Base-by-base conservation (phyloP, 2,888 invertebrate genomes). In the Coleophora flavipennella region DNA sequence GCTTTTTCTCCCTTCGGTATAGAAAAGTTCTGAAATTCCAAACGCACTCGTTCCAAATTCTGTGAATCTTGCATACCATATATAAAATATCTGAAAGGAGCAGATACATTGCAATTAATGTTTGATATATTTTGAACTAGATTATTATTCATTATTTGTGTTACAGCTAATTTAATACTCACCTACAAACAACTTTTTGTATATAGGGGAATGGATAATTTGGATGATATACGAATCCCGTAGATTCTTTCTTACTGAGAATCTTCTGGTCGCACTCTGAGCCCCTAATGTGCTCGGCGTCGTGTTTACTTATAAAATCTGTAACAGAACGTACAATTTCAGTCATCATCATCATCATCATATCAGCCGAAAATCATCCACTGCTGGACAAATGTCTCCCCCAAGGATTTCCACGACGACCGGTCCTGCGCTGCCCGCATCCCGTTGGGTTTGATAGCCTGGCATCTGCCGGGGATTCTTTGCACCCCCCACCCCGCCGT, bases 181-280 rank as follows among this genome's bases (percentile, higher is more conserved):
- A 88, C 78, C 95, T 93, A 87, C 98, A 99, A 58, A 97, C 96
- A 73, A 96, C 92, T 87, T 97, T 96, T 62, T 93, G 93, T 83
- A 96, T 94, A 88, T 97, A 97, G 51, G 93, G 94, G 85, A 90
- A 95, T 67, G 97, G 97, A 87, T 94, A 98, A 86, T 96, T 96
- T 59, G 98, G 98, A 77, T 97, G 97, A 86, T 93, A 94, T 62
- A 98, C 96, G 73, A 89, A 91, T 59, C 98, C 98, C 62, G 90
- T 91, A 43, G 96, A 95, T 78, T 96, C 94, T 81, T 95, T 95
- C 78, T 91, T 92, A 81, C 96, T 97, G 59, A 96, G 89, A 67
- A 98, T 96, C 83, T 96, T 94, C 84, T 97, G 97, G 87, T 99
- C 99, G 87, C 99, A 99, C 86, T 99, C 99, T 56, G 96, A 96